Base-by-base conservation (phyloP, 2,888 invertebrate genomes). In the Linnaemya vulpina region DNA sequence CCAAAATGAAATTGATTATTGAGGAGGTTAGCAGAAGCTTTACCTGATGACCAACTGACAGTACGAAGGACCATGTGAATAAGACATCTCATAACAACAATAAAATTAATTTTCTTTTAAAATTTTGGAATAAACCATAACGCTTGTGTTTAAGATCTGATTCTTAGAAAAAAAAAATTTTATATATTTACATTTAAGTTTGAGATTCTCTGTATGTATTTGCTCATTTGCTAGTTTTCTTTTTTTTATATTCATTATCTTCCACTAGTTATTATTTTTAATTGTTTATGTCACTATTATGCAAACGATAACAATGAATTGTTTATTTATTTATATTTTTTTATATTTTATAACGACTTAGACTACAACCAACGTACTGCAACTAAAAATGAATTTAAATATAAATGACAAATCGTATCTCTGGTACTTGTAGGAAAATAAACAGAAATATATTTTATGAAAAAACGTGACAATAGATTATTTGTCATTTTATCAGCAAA, bases 201-300 rank as follows among this genome's bases (percentile, higher is more conserved):
- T 78, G 25, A 46, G 73, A 70, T 51, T 74, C 67, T 8, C 70
- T 82, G 63, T 74, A 53, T 75, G 60, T 60, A 35, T 68, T 51
- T 22, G 3, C 22, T n/a, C 1, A 1, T 53, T 65, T 62, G n/a
- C n/a, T n/a, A n/a, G n/a, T n/a, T n/a, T n/a, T n/a, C n/a, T 55
- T 49, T 25, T 58, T 17, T 30, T 30, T 10, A 46, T 55, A 46
- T 46, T 25, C 43, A 65, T 58, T 71, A 68, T 84, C 73, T 76
- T 62, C 58, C 51, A 78, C 78, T 49, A 40, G 40, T 40, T 40
- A 74, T 60, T 65, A 70, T 76, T 77, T 85, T 85, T 82, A 85
- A 82, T 85, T 85, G 82, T 70, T 75, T 74, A 38, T 82, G 78
- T 65, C 82, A 78, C 77, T 84, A 74, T 81, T 85, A 82, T 74